Conservation (phyloP, 1,140 invertebrate species). For the Marisa cornuarietis region DNA sequence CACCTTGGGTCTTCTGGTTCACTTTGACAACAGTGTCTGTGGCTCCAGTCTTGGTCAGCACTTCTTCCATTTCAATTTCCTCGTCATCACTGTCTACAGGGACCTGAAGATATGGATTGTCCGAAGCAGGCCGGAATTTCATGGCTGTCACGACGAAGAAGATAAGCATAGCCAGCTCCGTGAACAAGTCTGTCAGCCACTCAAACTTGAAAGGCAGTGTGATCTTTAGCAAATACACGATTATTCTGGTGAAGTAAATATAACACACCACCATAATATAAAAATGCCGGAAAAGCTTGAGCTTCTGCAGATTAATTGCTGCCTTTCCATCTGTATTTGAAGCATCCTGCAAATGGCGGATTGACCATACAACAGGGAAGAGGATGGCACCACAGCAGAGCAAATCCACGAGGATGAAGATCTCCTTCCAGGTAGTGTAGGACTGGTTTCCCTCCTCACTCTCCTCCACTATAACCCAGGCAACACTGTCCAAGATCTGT, state of each 20-base stretch:
- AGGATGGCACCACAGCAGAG: slow-evolving; percentile 97
- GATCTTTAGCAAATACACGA: slow-evolving; percentile 89
- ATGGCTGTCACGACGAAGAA: slow-evolving; percentile 98
- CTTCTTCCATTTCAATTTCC: slow-evolving; percentile 81
- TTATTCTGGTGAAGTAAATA: slow-evolving; percentile 96
- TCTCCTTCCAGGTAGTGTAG: slow-evolving; percentile 89
- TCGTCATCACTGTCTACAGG: slow-evolving; percentile 76
- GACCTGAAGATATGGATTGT: slow-evolving; percentile 95
- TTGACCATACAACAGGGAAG: slow-evolving; percentile 95
- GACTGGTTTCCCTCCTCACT: slow-evolving; percentile 93
- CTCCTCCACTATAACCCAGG: slow-evolving; percentile 97
- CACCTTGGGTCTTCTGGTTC: too few species aligned
- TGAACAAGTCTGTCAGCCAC: slow-evolving; percentile 96
- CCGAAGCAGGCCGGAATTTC: slow-evolving; percentile 92
- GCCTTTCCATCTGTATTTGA: slow-evolving; percentile 97
- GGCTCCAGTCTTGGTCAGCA: slow-evolving; percentile 61
- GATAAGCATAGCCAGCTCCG: slow-evolving; percentile 91
- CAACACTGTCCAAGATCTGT: slow-evolving; percentile 93
- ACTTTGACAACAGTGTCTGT: slow-evolving; percentile 42
- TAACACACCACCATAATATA: slow-evolving; percentile 97
- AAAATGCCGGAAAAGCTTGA: slow-evolving; percentile 96
- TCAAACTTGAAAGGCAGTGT: slow-evolving; percentile 96
- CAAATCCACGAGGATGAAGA: slow-evolving; percentile 94
- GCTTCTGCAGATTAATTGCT: slow-evolving; percentile 90
- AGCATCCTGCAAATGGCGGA: slow-evolving; percentile 92